Percentiles rank a stretch among this genome's conserved stretches.
Conservation (phyloP, 2,113 vertebrate genomes). For the Sylvia atricapilla region DNA sequence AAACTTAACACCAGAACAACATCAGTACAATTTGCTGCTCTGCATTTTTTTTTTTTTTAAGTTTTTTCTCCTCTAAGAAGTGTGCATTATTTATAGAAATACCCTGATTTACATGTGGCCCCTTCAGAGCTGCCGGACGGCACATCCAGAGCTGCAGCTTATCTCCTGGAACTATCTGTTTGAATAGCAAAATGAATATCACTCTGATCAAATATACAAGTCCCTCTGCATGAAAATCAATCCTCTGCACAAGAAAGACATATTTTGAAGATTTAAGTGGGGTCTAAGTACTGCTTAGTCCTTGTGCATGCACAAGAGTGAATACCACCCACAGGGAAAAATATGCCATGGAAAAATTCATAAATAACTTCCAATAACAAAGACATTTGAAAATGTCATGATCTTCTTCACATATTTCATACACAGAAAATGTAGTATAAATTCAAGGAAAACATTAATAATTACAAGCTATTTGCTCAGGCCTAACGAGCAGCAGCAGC, state of each 20-base stretch:
- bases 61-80: not conserved
- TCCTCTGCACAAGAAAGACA: constrained; percentile 15
- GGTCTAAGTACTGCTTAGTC: constrained; percentile 6
- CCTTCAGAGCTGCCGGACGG: not conserved
- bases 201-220: constrained; percentile 13
- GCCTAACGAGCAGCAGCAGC: not conserved
- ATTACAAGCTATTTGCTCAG: constrained; percentile 55
- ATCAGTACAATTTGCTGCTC: not conserved
- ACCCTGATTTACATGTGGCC: not conserved
- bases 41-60: not conserved
- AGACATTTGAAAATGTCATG: constrained; percentile 53
- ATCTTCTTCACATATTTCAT: constrained; percentile 48
- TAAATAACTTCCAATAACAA: constrained; percentile 47
- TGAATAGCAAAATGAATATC: not conserved
- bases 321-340: constrained; percentile 50
- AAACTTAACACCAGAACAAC: not conserved
- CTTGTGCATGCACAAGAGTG: constrained; percentile 1
- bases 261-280: constrained; percentile 50
- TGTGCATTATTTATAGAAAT: not conserved
- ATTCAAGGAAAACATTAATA: constrained; percentile 56
- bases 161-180: constrained; percentile 18
- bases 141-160: not conserved
- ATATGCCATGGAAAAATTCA: constrained; percentile 29
- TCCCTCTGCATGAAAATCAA: constrained; percentile 8
- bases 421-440: constrained; percentile 29